Evolutionary conservation across 23 tunicate genomes (phyloP).

Genomic region (Diplosoma virens): DNA sequence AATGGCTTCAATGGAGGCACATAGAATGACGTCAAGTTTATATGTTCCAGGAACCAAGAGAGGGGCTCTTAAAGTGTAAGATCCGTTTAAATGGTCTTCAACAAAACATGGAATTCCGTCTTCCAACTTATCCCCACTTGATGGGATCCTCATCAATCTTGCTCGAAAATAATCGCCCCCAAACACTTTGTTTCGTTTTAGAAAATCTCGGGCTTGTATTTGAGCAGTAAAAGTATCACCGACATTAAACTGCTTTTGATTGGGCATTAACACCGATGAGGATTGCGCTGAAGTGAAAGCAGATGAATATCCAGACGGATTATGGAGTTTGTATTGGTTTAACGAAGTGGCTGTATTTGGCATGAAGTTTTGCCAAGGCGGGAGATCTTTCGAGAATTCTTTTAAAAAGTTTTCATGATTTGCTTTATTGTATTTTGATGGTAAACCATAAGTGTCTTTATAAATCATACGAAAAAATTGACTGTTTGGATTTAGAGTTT

Average conservation of each 20-base stretch:
- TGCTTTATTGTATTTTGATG: neutral
- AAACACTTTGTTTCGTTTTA: neutral
- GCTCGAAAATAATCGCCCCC: constrained; percentile 27
- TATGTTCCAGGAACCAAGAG: neutral
- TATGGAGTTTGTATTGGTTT: neutral
- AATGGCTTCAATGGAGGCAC: constrained; percentile 14
- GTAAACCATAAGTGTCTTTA: constrained; percentile 28
- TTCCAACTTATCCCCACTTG: neutral
- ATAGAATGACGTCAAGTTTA: constrained; percentile 19
- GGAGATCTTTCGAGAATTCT: neutral
- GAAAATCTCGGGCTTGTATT: neutral
- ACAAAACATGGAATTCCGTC: constrained; percentile 31
- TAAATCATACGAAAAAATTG: constrained; percentile 10
- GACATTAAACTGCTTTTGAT: neutral
- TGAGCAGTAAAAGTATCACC: constrained; percentile 5
- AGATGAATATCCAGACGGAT: neutral
- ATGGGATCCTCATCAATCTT: neutral
- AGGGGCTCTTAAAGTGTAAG: constrained; percentile 13
- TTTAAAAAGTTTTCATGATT: neutral
- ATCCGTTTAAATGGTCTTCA: constrained; percentile 15
- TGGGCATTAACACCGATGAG: neutral
- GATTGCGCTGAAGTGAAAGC: neutral
- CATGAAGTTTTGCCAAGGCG: neutral
- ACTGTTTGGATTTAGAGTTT: constrained; percentile 7
- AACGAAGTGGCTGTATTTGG: neutral